Evolutionary conservation across 2,113 vertebrate genomes (phyloP).

Genomic region (Hydropotes inermis): DNA sequence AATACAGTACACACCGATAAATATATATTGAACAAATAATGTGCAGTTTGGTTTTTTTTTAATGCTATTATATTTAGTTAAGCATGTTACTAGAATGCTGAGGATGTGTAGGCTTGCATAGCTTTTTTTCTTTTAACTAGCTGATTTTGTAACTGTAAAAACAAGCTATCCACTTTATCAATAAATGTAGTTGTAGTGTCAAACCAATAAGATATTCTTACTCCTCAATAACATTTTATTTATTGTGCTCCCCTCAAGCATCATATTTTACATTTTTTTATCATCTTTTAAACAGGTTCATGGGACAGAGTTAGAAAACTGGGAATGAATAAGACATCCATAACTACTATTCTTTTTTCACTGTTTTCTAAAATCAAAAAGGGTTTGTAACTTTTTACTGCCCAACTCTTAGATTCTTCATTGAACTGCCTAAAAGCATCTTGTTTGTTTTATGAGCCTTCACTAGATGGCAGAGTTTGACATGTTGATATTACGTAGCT

Average conservation of each 20-base stretch:
- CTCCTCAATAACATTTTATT: constrained; percentile 66
- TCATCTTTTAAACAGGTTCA: constrained; percentile 87
- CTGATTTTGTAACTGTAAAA: constrained; percentile 76
- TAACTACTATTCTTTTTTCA: constrained; percentile 85
- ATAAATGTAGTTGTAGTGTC: constrained; percentile 77
- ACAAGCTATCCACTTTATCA: constrained; percentile 69
- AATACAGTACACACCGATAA: constrained; percentile 51
- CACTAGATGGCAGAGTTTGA: constrained; percentile 83
- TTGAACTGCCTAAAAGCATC: constrained; percentile 85
- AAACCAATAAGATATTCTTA: constrained; percentile 73
- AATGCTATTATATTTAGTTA: constrained; percentile 75
- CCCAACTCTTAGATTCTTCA: constrained; percentile 83
- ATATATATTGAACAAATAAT: constrained; percentile 64
- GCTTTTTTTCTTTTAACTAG: constrained; percentile 28
- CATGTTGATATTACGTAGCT: constrained; percentile 84
- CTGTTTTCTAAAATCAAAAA: constrained; percentile 84
- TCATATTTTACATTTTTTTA: constrained; percentile 82
- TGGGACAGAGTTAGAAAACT: constrained; percentile 86
- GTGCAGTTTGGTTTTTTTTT: constrained; percentile 77
- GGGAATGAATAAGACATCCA: constrained; percentile 87
- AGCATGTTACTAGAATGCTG: constrained; percentile 78
- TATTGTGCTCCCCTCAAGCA: constrained; percentile 63
- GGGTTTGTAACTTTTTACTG: constrained; percentile 83
- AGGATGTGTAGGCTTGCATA: constrained; percentile 73
- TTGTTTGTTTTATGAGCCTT: constrained; percentile 83